Conservation (phyloP, 2,797 vertebrate genomes). For the Halcyon chelicuti region DNA sequence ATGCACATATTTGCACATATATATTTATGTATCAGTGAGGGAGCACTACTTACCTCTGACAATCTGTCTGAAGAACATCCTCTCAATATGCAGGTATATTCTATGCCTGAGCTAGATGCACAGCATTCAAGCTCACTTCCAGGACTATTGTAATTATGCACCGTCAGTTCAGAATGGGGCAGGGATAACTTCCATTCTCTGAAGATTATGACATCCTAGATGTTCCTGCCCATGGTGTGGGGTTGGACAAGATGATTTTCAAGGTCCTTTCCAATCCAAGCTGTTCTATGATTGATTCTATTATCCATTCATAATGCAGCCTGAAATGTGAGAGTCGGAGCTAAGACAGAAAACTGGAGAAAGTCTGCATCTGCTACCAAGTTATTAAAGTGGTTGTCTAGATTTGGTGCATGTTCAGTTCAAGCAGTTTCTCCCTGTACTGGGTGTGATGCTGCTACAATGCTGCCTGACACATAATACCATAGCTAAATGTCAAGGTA, state of each 20-base stretch:
- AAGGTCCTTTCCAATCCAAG: background rate
- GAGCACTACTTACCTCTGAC: background rate
- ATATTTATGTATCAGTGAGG: background rate
- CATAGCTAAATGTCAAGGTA: background rate
- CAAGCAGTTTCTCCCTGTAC: background rate
- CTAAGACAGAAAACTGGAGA: background rate
- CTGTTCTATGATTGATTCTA: background rate
- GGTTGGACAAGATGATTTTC: background rate
- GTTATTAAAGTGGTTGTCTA: rapidly evolving
- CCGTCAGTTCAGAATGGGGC: background rate
- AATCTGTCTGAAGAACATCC: too few relatives aligned
- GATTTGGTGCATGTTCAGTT: background rate
- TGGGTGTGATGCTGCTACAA: background rate
- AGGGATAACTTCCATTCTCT: background rate
- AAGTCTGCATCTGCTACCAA: background rate
- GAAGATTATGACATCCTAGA: background rate
- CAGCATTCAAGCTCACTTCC: background rate
- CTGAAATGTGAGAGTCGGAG: background rate
- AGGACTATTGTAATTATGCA: background rate
- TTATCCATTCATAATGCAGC: background rate
- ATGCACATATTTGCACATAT: background rate
- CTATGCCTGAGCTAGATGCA: background rate
- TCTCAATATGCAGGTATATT: background rate
- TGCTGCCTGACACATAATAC: background rate
- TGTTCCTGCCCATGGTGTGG: background rate